A percentile compares a stretch with the other conserved stretches of the same genome.
Conservation (phyloP, 2,113 vertebrate genomes). For the Danionella cerebrum region DNA sequence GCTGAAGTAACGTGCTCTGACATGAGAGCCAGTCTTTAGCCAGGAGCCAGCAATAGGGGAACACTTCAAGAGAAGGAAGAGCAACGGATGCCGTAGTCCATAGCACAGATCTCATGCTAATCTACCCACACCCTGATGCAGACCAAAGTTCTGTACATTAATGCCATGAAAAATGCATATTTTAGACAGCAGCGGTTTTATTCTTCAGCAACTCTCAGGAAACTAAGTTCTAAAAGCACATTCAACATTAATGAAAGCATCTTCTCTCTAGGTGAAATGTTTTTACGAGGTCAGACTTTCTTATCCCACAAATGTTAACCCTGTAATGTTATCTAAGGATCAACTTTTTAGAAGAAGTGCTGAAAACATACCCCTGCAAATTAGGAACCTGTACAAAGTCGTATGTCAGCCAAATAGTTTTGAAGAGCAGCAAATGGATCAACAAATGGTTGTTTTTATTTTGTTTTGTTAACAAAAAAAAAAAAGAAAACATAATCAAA, state of each 20-base stretch:
- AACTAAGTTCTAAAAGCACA: conserved; percentile 2
- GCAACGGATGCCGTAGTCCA: neutral
- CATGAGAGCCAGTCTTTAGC: conserved; percentile 39
- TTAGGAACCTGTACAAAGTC: too few species aligned
- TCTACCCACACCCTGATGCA: neutral
- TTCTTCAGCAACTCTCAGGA: neutral
- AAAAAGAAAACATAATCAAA: too few species aligned
- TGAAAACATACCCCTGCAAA: too few species aligned
- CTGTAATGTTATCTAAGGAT: too few species aligned
- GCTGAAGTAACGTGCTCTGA: conserved; percentile 41
- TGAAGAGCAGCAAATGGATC: too few species aligned
- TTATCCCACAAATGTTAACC: too few species aligned
- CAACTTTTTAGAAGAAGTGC: too few species aligned
- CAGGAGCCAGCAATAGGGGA: conserved; percentile 3
- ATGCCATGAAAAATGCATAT: conserved; percentile 13
- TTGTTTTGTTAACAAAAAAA: too few species aligned
- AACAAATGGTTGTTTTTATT: too few species aligned
- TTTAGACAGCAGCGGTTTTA: conserved; percentile 5
- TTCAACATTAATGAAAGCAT: conserved; percentile 18
- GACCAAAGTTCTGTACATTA: conserved; percentile 19
- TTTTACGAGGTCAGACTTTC: conserved; percentile 1
- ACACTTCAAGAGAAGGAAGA: neutral
- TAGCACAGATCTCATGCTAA: too few species aligned
- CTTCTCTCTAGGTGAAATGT: neutral
- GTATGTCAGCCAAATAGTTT: too few species aligned